Base-by-base conservation (phyloP, 2,113 vertebrate species). In the Lasiurus cinereus region DNA sequence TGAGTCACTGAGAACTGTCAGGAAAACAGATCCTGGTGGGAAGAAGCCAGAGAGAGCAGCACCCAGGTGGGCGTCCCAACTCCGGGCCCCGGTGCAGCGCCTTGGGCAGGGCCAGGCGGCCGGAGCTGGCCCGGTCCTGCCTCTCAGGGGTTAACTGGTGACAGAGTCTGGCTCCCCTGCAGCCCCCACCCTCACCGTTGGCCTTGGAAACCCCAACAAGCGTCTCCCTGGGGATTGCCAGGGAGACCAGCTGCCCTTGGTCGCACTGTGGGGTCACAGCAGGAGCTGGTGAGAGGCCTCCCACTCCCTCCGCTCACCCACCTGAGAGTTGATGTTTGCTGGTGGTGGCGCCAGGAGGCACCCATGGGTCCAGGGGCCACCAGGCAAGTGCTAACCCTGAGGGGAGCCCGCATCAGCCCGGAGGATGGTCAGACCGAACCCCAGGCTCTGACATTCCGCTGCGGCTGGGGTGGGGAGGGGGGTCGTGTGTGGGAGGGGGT, bases 151-250 rank as follows among this genome's bases (percentile, higher is more conserved):
- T 92, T 92, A 94, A 67, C 12, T 3, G 8, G 80, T 33, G 12
- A 8, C 18, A 3, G 59, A 56, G 50, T 14, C 52, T 15, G 0
- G 0, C 50, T 33, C 15, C 73, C 31, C 39, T 2, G 19, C 8
- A 18, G 56, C 69, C 3, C 2, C 79, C 4, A 0, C 52, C 22
- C 83, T 31, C n/a, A 0, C 0, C 10, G 29, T 82, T 80, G 31
- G 59, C 89, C 90, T 64, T 56, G 76, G 92, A 93, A 97, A 94
- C 82, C 90, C 87, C 74, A 95, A 82, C 93, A 87, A 59, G n/a
- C 4, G 27, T 97, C 85, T 86, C 97, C 96, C 56, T 91, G 90
- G 96, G 77, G 52, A 88, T 96, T 82, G 33, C 94, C 90, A 83
- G 27, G 97, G 95, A 70, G 83, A 97, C 92, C n/a, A 0, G 10